Base-by-base conservation (phyloP, 2,888 invertebrate genomes). In the Philopedon plagiatum region DNA sequence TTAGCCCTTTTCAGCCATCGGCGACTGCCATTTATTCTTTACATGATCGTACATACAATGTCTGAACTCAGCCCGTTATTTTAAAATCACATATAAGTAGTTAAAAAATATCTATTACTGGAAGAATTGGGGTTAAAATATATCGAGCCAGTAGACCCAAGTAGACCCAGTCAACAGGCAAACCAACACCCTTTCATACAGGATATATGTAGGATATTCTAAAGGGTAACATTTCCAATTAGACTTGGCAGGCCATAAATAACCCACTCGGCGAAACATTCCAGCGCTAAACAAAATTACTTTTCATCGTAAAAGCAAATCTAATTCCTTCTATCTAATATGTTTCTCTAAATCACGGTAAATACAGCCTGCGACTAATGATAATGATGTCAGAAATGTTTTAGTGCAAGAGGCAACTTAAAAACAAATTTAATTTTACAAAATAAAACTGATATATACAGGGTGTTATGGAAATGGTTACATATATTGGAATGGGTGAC, bases 211-310 rank as follows among this genome's bases (percentile, higher is more conserved):
- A 34, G 34, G 39, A 39, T 39, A 39, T 39, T 4, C n/a, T 39
- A 15, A 15, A 15, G 39, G 39, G 44, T 44, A 44, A 19, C 44
- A 18, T 19, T 44, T 44, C 44, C 44, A 44, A 44, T 44, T 44
- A 44, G 19, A 44, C 44, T 19, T 44, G 44, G 19, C 44, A 19
- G 44, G 44, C 44, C 19, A 44, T 44, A 19, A 44, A 44, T 44
- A 44, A 44, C 44, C 1, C 7, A 19, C 9, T 44, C 44, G 44
- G 19, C 18, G 8, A 44, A 44, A 44, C 19, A 44, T 44, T 44
- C 19, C 44, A 19, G 18, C 11, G 44, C 44, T 44, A 19, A 1
- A 19, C 44, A 18, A 44, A 44, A 44, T 44, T 18, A 44, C 44
- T 44, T 18, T 44, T 44, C 19, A 19, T 19, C 19, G 19, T 44